phyloP scores from a whole-genome alignment of 53 echinoderm and acorn worm species.

The Pentamera pediparva region DNA sequence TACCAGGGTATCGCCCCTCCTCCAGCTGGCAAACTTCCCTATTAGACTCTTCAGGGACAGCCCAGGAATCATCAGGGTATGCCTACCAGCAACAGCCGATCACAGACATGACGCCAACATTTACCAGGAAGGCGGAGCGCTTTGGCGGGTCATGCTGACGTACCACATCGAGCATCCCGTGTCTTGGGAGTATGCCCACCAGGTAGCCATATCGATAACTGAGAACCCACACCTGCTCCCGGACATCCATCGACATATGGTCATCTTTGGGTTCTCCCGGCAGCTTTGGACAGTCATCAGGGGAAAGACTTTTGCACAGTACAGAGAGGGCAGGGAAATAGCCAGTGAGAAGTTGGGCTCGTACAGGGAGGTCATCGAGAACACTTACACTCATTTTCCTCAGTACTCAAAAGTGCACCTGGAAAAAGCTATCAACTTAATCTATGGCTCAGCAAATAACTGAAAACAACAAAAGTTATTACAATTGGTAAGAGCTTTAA shows the following conservation, averaged over 20 bases:
- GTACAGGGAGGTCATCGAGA: neutral
- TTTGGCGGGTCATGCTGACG: neutral
- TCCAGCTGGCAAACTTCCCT: neutral
- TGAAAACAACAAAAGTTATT: no score
- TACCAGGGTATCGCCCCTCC: neutral
- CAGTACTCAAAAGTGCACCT: neutral
- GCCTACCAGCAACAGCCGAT: neutral
- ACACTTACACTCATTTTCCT: neutral
- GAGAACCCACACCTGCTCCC: neutral
- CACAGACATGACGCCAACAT: neutral
- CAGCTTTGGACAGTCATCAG: neutral
- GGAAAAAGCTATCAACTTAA: neutral
- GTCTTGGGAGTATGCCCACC: neutral
- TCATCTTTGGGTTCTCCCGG: neutral
- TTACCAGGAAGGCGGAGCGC: neutral
- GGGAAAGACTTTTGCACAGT: neutral
- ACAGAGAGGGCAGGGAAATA: neutral
- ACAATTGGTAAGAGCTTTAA: no score
- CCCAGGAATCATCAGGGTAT: neutral
- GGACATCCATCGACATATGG: neutral
- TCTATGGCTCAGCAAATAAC: no score
- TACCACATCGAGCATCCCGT: neutral
- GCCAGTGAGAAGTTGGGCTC: neutral
- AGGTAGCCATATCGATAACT: neutral
- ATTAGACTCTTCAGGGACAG: neutral